phyloP scores from a whole-genome alignment of 2,797 vertebrate genomes.

The Odontamblyopus lacepedii region DNA sequence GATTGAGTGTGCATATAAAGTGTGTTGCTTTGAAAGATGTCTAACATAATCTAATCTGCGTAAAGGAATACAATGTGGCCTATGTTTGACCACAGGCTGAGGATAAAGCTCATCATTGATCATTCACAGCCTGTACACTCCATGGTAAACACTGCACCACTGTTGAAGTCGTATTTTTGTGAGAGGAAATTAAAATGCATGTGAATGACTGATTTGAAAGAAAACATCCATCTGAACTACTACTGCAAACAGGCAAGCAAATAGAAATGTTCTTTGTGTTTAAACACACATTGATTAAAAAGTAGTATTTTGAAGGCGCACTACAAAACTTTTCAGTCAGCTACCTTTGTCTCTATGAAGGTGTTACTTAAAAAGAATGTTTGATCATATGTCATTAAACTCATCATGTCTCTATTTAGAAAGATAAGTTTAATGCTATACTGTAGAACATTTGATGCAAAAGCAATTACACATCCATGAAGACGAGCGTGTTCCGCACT shows the following conservation, averaged over 20 bases:
- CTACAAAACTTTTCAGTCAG: too few species aligned
- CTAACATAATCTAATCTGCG: conserved; percentile 42
- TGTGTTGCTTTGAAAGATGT: conserved; percentile 52
- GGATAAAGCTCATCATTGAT: conserved; percentile 34
- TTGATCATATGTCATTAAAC: too few species aligned
- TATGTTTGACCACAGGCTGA: conserved; percentile 32
- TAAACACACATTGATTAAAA: neutral
- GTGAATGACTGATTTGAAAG: neutral
- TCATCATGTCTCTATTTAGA: too few species aligned
- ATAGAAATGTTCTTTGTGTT: neutral
- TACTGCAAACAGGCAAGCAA: neutral
- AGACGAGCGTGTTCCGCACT: too few species aligned
- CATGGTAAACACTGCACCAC: conserved; percentile 8
- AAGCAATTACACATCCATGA: too few species aligned
- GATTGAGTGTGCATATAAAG: conserved; percentile 30
- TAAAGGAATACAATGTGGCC: conserved; percentile 39
- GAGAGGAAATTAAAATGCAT: neutral
- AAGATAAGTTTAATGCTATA: too few species aligned
- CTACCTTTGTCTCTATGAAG: too few species aligned
- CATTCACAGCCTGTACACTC: neutral
- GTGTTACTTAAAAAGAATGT: too few species aligned
- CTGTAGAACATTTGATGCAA: too few species aligned
- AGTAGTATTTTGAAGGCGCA: neutral
- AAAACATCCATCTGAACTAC: neutral
- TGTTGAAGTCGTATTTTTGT: conserved; percentile 18